Evolutionary conservation across 1,140 invertebrate species (phyloP).

Genomic region (Thaumetopoea pityocampa): DNA sequence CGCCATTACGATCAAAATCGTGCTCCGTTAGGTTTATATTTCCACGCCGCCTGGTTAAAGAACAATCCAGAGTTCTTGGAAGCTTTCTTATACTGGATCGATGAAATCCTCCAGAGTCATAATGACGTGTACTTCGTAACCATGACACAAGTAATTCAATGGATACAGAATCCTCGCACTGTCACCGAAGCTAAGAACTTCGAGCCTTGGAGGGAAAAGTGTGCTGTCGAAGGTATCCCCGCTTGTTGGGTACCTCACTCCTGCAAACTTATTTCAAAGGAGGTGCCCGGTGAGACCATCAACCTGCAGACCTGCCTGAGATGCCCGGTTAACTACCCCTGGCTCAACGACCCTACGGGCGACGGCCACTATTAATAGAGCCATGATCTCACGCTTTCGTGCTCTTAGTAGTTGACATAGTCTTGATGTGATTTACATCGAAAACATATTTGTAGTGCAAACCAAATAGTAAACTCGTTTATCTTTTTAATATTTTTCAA

Average conservation of each 20-base stretch:
- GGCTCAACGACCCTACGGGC: constrained; percentile 94
- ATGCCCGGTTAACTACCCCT: constrained; percentile 96
- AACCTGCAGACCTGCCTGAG: constrained; percentile 94
- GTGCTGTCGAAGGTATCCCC: constrained; percentile 85
- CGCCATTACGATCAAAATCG: constrained; percentile 96
- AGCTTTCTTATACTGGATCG: constrained; percentile 95
- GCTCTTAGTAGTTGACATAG: constrained; percentile 64
- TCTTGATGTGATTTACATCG: constrained; percentile 47
- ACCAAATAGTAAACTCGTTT: constrained; percentile 20
- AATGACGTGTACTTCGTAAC: constrained; percentile 98
- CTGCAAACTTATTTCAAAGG: constrained; percentile 93
- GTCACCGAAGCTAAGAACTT: constrained; percentile 91
- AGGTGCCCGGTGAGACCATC: constrained; percentile 94
- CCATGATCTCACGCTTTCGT: constrained; percentile 57
- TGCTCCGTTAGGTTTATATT: constrained; percentile 94
- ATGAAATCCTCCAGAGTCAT: constrained; percentile 90
- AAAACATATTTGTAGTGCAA: constrained; percentile 49
- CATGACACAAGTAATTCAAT: constrained; percentile 98
- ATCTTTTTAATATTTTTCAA: not conserved
- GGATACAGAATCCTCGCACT: constrained; percentile 95
- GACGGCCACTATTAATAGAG: constrained; percentile 90
- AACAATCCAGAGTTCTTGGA: constrained; percentile 96
- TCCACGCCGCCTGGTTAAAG: constrained; percentile 97
- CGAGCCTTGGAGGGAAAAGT: constrained; percentile 96
- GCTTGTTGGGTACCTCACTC: constrained; percentile 92